Evolutionary conservation across 1,140 invertebrate genomes (phyloP).

Genomic region (Macrocentrus cingulum): DNA sequence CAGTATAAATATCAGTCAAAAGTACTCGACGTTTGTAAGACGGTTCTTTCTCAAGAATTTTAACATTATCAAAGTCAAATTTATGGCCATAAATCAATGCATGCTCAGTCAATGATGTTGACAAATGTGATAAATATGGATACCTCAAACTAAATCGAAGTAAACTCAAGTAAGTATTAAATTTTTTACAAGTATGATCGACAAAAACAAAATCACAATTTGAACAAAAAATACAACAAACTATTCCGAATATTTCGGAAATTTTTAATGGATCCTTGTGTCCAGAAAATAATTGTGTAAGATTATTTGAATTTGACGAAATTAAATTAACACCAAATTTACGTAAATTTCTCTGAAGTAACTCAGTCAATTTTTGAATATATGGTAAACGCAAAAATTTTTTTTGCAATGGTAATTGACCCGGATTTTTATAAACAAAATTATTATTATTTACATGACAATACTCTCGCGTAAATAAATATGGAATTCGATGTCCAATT

Average conservation of each 20-base stretch:
- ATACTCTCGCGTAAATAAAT: not conserved
- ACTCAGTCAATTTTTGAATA: constrained; percentile 11
- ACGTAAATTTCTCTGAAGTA: not conserved
- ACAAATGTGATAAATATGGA: not conserved
- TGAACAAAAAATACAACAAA: constrained; percentile 14
- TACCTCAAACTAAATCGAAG: not conserved
- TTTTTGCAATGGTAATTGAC: not conserved
- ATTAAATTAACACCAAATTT: constrained; percentile 4
- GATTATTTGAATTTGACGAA: constrained; percentile 16
- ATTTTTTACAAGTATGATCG: constrained; percentile 9
- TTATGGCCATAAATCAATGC: constrained; percentile 4
- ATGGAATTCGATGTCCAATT: not conserved
- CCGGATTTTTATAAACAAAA: not conserved
- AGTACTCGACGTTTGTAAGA: not conserved
- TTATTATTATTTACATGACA: not conserved
- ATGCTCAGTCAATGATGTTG: constrained; percentile 2
- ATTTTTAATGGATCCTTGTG: constrained; percentile 9
- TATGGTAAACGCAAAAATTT: constrained; percentile 12
- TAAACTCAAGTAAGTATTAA: not conserved
- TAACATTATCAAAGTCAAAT: constrained; percentile 12
- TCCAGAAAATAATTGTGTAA: constrained; percentile 10
- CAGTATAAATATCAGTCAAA: not conserved
- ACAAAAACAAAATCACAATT: constrained; percentile 19
- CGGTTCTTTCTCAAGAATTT: constrained; percentile 8
- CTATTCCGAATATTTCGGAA: not conserved